phyloP scores from a whole-genome alignment of 1,140 invertebrate genomes.

The Onthophagus taurus region DNA sequence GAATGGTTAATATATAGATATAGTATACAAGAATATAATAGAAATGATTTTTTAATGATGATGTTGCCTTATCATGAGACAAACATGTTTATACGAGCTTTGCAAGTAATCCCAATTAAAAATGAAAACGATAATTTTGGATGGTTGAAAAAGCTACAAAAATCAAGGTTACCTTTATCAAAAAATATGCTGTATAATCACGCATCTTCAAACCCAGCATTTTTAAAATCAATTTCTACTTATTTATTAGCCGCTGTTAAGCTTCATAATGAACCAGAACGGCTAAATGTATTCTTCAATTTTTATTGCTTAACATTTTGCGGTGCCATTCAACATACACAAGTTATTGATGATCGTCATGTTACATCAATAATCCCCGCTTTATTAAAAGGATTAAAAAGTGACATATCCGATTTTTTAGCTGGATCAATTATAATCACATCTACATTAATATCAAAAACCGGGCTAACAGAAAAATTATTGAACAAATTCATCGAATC shows the following conservation, averaged over 20 bases:
- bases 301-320: slow-evolving; percentile 68
- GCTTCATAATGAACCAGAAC: slow-evolving; percentile 48
- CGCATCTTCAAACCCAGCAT: slow-evolving; percentile 54
- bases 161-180: slow-evolving; percentile 58
- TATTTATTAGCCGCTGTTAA: slow-evolving; percentile 55
- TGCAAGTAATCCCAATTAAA: slow-evolving; percentile 66
- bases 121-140: slow-evolving; percentile 57
- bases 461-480: slow-evolving; percentile 49
- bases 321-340: slow-evolving; percentile 51
- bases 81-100: slow-evolving; percentile 71
- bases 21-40: slow-evolving; percentile 80
- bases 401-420: slow-evolving; percentile 56
- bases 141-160: slow-evolving; percentile 67
- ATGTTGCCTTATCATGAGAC: slow-evolving; percentile 89
- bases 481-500: slow-evolving; percentile 52
- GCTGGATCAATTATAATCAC: slow-evolving; percentile 66
- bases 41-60: slow-evolving; percentile 64
- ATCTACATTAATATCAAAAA: slow-evolving; percentile 56
- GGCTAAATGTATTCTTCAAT: slow-evolving; percentile 59
- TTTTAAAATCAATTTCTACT: slow-evolving; percentile 66
- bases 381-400: slow-evolving; percentile 57
- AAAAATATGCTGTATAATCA: slow-evolving; percentile 63
- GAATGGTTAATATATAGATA: slow-evolving; percentile 91
- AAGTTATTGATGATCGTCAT: slow-evolving; percentile 54
- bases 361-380: slow-evolving; percentile 59